These are phyloP conservation scores for Steatocranus sp. DNA, from an alignment of 2,797 vertebrate genomes.

Conservation along the genomic window DNA sequence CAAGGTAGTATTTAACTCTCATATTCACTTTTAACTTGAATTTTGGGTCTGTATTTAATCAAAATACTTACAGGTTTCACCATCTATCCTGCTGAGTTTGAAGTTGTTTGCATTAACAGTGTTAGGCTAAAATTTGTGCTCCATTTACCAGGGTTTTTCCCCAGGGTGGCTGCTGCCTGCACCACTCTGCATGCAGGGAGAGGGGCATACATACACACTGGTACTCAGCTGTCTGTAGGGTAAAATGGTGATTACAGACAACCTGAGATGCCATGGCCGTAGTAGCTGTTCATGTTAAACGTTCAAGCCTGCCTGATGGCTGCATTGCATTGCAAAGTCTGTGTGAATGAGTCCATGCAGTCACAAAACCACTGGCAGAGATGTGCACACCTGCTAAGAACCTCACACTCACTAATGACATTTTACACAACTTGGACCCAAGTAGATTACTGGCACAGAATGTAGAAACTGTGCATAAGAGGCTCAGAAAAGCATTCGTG, in stretches of 20 bases:
- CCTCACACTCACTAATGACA: not conserved
- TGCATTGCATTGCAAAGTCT: not conserved
- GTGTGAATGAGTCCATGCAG: not conserved
- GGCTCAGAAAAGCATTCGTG: rapidly evolving
- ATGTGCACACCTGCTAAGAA: not conserved
- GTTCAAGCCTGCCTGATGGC: not conserved
- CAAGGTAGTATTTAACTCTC: too few species aligned
- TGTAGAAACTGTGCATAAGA: rapidly evolving
- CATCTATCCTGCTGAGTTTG: not conserved
- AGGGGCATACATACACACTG: not conserved
- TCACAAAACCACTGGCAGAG: not conserved
- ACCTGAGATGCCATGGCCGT: not conserved
- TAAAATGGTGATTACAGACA: not conserved
- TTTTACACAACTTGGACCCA: not conserved
- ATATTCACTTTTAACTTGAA: not conserved
- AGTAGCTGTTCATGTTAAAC: not conserved
- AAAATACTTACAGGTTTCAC: not conserved
- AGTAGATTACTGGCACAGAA: not conserved
- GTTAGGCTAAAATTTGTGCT: not conserved
- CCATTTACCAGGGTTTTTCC: not conserved
- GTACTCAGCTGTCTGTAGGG: not conserved
- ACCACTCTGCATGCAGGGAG: not conserved
- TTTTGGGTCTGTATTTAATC: not conserved
- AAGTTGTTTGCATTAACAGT: not conserved
- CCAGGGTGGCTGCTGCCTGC: not conserved